A percentile compares a stretch with the other conserved stretches of the same genome.
Conservation (phyloP, 2,797 vertebrate genomes). For the Megaceryle alcyon region DNA sequence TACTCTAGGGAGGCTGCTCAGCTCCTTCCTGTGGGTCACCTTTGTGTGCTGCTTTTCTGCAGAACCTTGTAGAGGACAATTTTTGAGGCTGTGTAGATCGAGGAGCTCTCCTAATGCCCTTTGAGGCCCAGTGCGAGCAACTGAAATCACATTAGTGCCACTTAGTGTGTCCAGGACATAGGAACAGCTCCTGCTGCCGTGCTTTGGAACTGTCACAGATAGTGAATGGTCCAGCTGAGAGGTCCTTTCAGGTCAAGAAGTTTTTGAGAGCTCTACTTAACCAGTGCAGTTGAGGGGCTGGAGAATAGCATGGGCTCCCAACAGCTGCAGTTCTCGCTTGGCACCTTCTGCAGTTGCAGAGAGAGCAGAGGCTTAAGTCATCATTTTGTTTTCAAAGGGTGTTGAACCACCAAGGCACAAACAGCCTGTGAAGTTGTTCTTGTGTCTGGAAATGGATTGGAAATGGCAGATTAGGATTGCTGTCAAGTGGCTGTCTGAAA, state of each 20-base stretch:
- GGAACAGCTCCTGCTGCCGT: background rate
- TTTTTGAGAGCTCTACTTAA: background rate
- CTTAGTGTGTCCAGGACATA: background rate
- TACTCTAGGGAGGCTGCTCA: background rate
- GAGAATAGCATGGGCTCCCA: background rate
- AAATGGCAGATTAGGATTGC: conserved; percentile 14
- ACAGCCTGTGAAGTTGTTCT: background rate
- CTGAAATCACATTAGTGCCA: background rate
- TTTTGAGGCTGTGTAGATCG: background rate
- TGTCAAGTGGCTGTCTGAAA: conserved; percentile 28
- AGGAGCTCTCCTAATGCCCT: background rate
- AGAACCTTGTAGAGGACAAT: background rate
- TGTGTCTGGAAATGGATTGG: background rate
- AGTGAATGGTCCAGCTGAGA: background rate
- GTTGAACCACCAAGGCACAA: background rate
- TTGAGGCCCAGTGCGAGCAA: background rate
- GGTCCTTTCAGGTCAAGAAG: background rate
- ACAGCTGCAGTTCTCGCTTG: background rate
- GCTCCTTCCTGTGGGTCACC: background rate
- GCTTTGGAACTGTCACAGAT: background rate
- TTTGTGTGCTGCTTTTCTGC: background rate
- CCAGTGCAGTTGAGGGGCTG: background rate
- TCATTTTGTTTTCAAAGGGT: background rate
- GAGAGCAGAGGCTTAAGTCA: background rate
- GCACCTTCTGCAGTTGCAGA: background rate